Evolutionary conservation across 1,140 invertebrate genomes (phyloP), one percentile per base, ranked within the genome.

Genomic region (Copidosoma floridanum): DNA sequence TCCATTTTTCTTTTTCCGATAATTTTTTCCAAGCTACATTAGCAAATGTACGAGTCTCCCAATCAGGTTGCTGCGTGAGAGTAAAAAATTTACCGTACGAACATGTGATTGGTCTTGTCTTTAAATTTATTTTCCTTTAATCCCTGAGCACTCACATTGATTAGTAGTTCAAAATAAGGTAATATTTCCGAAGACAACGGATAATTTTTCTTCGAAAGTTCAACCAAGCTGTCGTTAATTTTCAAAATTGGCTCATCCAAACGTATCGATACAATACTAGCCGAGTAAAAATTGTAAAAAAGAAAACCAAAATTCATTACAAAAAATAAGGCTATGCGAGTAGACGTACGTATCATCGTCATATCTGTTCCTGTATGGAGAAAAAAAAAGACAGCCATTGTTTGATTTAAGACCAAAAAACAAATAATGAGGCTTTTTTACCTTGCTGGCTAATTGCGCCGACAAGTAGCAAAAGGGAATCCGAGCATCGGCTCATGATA

Each of bases 281-380:
- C 72, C 6, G 74, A 73, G 24, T 79, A 79, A 55, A 77, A 79
- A 63, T 76, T 77, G 16, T 70, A 73, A 29, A 78, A 68, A 14
- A 78, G 50, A 35, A 76, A 66, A 50, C 71, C 68, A 23, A 76
- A 74, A 10, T 75, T 5, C 23, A 72, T 57, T 20, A 75, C 57
- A 20, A 66, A 65, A 6, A 75, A 37, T 1, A 73, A 61, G 3
- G 62, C 67, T 4, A 75, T 67, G 6, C 72, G 70, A 10, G 68
- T 54, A 14, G 57, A 61, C 11, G 14, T 37, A 7, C 18, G n/a
- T 5, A 20, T 57, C 54, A 62, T 57, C 14, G 35, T n/a, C 14
- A 52, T 24, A 16, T 56, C 27, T 12, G 60, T 52, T 20, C 54
- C 60, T 62, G 26, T 32, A 12, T 32, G 29, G 29, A 32, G 12